Percentiles rank a stretch among this genome's conserved stretches.
phyloP scores from a whole-genome alignment of 2,888 invertebrate genomes.

The Cetonia aurata region DNA sequence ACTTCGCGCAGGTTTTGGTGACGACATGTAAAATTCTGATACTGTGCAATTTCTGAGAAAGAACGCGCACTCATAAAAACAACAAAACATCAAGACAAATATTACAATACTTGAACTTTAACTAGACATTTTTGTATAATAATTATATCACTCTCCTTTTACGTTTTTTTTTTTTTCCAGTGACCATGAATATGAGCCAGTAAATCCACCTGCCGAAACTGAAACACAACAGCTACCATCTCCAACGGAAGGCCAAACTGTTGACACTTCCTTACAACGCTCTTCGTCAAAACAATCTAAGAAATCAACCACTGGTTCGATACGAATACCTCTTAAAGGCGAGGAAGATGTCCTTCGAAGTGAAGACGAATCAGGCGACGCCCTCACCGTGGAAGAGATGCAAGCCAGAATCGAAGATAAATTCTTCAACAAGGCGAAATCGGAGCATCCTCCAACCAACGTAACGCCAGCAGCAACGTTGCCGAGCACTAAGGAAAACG shows the following conservation, averaged over 20 bases:
- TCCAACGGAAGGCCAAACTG: slow-evolving; percentile 14
- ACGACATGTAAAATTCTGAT: too few species aligned
- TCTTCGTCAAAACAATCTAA: slow-evolving; percentile 42
- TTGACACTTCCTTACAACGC: slow-evolving; percentile 23
- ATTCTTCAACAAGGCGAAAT: slow-evolving; percentile 71
- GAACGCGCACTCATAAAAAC: too few species aligned
- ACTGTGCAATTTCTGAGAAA: too few species aligned
- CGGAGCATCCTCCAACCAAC: slow-evolving; percentile 62
- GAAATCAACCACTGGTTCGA: slow-evolving; percentile 39
- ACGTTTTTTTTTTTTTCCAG: slow-evolving; percentile 72
- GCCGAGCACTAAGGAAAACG: slow-evolving; percentile 49
- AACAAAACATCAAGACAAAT: neutral
- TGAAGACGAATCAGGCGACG: slow-evolving; percentile 63
- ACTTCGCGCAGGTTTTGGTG: too few species aligned
- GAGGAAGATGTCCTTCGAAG: slow-evolving; percentile 63
- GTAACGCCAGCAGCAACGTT: slow-evolving; percentile 41
- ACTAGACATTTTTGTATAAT: neutral
- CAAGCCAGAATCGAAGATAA: slow-evolving; percentile 72
- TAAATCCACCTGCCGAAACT: slow-evolving; percentile 76
- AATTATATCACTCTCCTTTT: neutral
- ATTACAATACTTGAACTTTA: neutral
- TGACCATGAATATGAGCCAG: slow-evolving; percentile 94
- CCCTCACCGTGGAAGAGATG: slow-evolving; percentile 63
- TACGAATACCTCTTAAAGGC: slow-evolving; percentile 61
- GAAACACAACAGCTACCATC: slow-evolving; percentile 20